These are phyloP conservation scores for Pterocles gutturalis DNA, from an alignment of 2,113 vertebrate species.

Conservation along the genomic window DNA sequence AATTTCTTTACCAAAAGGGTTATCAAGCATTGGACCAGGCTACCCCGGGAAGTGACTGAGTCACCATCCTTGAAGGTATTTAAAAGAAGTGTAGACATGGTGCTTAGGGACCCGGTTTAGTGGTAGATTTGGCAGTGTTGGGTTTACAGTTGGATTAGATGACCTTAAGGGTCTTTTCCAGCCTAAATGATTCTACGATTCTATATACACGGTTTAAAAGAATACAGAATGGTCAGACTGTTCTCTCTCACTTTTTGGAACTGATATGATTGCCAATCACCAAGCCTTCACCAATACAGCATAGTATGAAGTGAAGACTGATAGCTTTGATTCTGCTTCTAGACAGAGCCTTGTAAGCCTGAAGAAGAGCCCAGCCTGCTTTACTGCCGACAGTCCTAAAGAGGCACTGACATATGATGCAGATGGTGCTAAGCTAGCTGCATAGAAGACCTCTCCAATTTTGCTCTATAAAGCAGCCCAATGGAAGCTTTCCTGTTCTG, in stretches of 20 bases:
- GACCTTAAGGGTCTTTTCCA: too few relatives aligned
- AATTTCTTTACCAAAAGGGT: too few relatives aligned
- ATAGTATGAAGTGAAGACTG: background rate
- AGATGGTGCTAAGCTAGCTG: background rate
- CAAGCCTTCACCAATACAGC: background rate
- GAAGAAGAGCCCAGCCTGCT: background rate
- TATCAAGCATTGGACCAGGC: too few relatives aligned
- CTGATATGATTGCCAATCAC: background rate
- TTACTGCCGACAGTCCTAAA: background rate
- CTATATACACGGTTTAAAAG: background rate
- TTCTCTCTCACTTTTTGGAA: background rate
- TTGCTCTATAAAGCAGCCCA: background rate
- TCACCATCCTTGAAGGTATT: too few relatives aligned
- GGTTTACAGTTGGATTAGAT: too few relatives aligned
- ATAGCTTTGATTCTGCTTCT: background rate
- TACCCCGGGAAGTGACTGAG: too few relatives aligned
- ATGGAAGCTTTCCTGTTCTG: background rate
- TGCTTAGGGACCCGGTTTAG: too few relatives aligned
- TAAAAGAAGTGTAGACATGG: too few relatives aligned
- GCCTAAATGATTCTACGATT: background rate
- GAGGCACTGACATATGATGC: accelerated
- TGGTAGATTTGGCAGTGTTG: too few relatives aligned
- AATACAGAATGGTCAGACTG: background rate
- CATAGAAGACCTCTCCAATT: background rate
- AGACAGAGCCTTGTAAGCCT: background rate